Conservation (phyloP, 2,113 vertebrate genomes). For the Cepphus grylle region DNA sequence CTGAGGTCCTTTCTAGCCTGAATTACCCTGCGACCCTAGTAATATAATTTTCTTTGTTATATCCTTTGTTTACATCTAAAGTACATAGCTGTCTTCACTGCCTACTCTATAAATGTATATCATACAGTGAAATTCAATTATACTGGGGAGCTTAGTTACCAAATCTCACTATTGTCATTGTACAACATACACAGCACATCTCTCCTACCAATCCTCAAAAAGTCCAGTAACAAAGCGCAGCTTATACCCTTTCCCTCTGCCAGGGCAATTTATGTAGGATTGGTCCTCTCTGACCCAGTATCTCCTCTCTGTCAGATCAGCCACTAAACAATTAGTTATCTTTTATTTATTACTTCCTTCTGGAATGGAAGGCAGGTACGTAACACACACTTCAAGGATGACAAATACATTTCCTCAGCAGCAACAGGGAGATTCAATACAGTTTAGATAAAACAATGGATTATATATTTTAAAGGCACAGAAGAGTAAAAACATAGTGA, state of each 20-base stretch:
- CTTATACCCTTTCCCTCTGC: not conserved
- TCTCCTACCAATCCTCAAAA: not conserved
- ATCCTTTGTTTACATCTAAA: not conserved
- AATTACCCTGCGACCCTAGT: not conserved
- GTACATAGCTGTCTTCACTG: not conserved
- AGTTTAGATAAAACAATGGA: not conserved
- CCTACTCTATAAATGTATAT: not conserved
- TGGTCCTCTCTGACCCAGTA: not conserved
- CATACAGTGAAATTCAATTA: not conserved
- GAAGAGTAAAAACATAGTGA: not conserved
- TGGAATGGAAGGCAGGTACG: not conserved
- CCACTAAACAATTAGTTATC: not conserved
- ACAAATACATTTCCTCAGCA: slow-evolving; percentile 10
- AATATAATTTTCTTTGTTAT: not conserved
- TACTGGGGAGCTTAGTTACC: not conserved
- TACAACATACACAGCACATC: not conserved
- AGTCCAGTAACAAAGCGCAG: not conserved
- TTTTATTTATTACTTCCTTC: slow-evolving; percentile 5
- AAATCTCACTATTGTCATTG: not conserved
- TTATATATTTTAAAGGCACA: not conserved
- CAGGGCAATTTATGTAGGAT: not conserved
- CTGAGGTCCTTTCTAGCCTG: not conserved
- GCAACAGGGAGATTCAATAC: not conserved
- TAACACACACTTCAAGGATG: not conserved
- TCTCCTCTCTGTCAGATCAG: not conserved